Conservation (phyloP, 2,113 vertebrate species). For the Natator depressus region DNA sequence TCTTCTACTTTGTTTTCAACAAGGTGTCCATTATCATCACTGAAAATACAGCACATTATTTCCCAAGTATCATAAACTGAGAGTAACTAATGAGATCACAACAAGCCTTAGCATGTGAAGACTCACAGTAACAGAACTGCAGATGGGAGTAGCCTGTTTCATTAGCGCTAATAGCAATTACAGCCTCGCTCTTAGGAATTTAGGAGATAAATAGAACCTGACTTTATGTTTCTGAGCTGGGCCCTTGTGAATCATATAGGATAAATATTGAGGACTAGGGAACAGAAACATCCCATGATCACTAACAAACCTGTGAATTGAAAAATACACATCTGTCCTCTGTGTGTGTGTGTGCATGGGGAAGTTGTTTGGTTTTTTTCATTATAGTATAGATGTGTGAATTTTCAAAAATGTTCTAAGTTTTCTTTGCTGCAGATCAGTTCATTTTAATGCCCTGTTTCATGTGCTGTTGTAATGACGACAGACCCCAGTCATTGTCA, state of each 20-base stretch:
- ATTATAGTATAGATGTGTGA: neutral
- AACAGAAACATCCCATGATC: neutral
- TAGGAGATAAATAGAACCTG: neutral
- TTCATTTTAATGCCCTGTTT: too few species aligned
- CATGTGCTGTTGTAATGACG: neutral
- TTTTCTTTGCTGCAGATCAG: neutral
- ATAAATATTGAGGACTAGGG: neutral
- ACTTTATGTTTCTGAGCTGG: neutral
- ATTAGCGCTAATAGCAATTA: neutral
- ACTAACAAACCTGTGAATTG: fast-evolving
- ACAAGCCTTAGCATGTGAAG: neutral
- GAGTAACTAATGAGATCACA: neutral
- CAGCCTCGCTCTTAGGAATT: neutral
- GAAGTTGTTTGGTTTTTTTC: neutral
- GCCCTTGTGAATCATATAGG: neutral
- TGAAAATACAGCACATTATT: neutral
- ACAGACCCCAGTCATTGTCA: neutral
- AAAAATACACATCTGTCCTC: neutral
- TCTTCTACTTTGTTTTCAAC: constrained; percentile 27
- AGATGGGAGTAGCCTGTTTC: neutral
- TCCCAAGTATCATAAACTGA: neutral
- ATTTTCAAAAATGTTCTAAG: neutral
- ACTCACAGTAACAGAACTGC: neutral
- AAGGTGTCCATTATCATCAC: neutral
- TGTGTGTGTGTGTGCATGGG: fast-evolving